Base-by-base conservation (phyloP, 1,140 invertebrate species). In the Danaus plexippus region DNA sequence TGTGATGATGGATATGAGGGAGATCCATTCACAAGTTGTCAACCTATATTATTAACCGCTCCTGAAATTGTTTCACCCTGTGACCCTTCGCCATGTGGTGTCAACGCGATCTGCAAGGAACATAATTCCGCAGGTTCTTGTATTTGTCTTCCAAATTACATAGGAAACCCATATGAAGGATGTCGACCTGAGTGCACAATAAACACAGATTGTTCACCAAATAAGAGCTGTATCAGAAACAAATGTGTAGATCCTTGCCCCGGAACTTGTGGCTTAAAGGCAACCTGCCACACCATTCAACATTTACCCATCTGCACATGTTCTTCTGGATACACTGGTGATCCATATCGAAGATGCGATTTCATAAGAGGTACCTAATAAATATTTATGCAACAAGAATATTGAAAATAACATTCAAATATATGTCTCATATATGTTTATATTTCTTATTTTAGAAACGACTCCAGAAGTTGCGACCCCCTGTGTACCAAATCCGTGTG, bases 221-320 rank as follows among this genome's bases (percentile, higher is more conserved):
- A 91, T 69, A 90, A 88, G 67, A 90, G 91, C 22, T 94, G 93
- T 63, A 89, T 93, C 53, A 88, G 90, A 52, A 90, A 90, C 54
- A 92, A 91, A 81, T 94, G 93, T 67, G 88, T 89, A 67, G 90
- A 94, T 78, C 92, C 92, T 2, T 94, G 93, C 65, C 90, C 91
- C 9, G 92, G 92, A 53, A 90, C 90, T 9, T 93, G 92, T 73
- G 92, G 92, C 5, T 86, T 88, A 49, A 91, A 92, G 75, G 92
- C 94, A 4, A 85, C 90, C n/a, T 95, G 94, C 72, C 89, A 89
- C 65, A 92, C 94, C 9, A 88, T 92, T 0, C 92, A 93, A 73
- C 92, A 94, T 77, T 77, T 92, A 43, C 91, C 93, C 18, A 82
- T 89, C 9, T 95, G 94, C 69, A 90, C 88, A 42, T 96, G 94